Conservation (phyloP, 2,113 vertebrate species). For the Tringa solitaria region DNA sequence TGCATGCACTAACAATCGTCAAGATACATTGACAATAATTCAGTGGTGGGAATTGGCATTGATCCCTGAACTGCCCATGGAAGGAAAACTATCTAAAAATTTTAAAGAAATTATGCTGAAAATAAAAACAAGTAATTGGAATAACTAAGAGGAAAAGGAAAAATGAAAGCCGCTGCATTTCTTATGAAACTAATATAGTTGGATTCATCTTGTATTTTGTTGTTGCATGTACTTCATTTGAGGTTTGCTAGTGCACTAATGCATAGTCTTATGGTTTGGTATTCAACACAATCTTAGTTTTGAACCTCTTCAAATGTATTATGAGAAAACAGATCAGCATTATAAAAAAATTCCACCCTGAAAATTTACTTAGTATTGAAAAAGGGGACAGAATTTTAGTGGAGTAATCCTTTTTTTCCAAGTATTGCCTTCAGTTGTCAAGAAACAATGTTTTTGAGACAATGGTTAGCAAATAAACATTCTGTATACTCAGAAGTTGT, state of each 20-base stretch:
- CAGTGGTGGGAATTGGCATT: background rate
- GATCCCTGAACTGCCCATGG: background rate
- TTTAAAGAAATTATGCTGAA: constrained; percentile 9
- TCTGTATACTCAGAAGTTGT: background rate
- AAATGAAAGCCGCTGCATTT: background rate
- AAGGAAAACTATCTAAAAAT: constrained; percentile 1
- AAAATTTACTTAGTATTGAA: background rate
- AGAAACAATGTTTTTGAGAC: background rate
- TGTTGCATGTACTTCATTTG: constrained; percentile 12
- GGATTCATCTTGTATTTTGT: constrained; percentile 45
- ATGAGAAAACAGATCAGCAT: background rate
- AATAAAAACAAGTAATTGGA: background rate
- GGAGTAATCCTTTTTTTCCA: background rate
- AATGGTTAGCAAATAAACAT: background rate
- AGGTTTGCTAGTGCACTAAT: constrained; percentile 25
- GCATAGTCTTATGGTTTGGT: background rate
- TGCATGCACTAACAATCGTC: background rate
- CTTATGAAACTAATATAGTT: background rate
- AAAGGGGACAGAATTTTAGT: background rate
- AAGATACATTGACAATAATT: background rate
- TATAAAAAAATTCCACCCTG: background rate
- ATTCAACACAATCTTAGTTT: background rate
- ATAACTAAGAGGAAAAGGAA: background rate
- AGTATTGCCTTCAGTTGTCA: background rate
- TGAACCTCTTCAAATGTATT: background rate